Evolutionary conservation across 2,888 invertebrate species (phyloP).

Genomic region (Mythimna vitellina): DNA sequence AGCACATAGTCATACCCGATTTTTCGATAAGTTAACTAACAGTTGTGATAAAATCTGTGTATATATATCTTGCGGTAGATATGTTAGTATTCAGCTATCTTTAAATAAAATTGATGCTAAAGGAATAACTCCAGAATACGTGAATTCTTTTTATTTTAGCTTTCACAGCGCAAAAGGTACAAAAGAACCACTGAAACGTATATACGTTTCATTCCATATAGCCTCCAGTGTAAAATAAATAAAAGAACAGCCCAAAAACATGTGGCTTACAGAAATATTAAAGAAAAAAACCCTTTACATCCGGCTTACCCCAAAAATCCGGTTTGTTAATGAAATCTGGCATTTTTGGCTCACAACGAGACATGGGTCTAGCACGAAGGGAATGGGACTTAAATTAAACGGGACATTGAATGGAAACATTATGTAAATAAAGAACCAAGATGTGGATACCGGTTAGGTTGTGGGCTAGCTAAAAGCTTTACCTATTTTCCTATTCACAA

Average conservation of each 20-base stretch:
- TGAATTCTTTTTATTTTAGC: too few species aligned
- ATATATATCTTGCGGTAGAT: too few species aligned
- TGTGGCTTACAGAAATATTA: background rate
- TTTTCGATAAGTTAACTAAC: background rate
- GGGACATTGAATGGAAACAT: background rate
- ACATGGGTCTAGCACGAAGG: background rate
- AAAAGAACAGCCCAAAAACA: background rate
- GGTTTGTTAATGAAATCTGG: constrained; percentile 16
- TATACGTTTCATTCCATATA: background rate
- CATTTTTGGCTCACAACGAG: constrained; percentile 12
- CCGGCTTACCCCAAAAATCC: constrained; percentile 8
- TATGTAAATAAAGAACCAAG: constrained; percentile 1
- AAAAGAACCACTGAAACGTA: background rate
- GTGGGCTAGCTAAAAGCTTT: too few species aligned
- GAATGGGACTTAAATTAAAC: constrained; percentile 8
- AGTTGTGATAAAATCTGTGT: background rate
- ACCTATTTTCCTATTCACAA: too few species aligned
- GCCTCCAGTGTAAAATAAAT: background rate
- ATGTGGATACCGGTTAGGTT: background rate
- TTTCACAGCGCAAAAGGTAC: background rate
- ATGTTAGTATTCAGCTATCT: too few species aligned
- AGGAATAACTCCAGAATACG: background rate
- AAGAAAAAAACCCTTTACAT: background rate
- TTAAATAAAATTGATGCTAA: too few species aligned
- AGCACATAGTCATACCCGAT: too few species aligned